Evolutionary conservation across 1,140 invertebrate genomes (phyloP).

Genomic region (Paralvinella palmiformis): DNA sequence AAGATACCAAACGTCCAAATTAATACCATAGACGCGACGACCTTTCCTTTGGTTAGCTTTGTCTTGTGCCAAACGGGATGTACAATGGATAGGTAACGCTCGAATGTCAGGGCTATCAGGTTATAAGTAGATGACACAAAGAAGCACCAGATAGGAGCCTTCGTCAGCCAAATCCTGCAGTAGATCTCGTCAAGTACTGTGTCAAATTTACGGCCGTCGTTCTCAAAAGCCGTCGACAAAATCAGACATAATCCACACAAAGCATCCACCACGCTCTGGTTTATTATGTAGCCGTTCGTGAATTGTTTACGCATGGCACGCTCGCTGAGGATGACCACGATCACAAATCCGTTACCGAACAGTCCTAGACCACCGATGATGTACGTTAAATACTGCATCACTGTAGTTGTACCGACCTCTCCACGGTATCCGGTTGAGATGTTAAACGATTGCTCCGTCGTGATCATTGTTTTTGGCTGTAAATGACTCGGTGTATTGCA

Average conservation of each 20-base stretch:
- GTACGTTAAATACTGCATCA: no score
- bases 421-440: no score
- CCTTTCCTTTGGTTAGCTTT: not conserved
- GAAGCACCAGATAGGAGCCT: not conserved
- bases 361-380: conserved; percentile 12
- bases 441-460: no score
- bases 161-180: not conserved
- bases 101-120: conserved; percentile 1
- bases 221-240: not conserved
- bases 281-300: not conserved
- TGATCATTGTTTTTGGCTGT: no score
- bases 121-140: conserved; percentile 5
- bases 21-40: not conserved
- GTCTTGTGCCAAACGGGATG: conserved; percentile 4
- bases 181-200: not conserved
- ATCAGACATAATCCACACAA: not conserved
- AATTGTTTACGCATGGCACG: conserved; percentile 8
- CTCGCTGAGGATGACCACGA: conserved; percentile 9
- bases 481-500: no score
- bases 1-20: not conserved
- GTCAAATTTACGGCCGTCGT: not conserved
- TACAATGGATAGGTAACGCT: not conserved
- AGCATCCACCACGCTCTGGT: not conserved
- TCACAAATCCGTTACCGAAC: conserved; percentile 8
- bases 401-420: no score